These are phyloP conservation scores for Dicyrtomina minuta DNA, from an alignment of 2,888 invertebrate species.

Conservation along the genomic window DNA sequence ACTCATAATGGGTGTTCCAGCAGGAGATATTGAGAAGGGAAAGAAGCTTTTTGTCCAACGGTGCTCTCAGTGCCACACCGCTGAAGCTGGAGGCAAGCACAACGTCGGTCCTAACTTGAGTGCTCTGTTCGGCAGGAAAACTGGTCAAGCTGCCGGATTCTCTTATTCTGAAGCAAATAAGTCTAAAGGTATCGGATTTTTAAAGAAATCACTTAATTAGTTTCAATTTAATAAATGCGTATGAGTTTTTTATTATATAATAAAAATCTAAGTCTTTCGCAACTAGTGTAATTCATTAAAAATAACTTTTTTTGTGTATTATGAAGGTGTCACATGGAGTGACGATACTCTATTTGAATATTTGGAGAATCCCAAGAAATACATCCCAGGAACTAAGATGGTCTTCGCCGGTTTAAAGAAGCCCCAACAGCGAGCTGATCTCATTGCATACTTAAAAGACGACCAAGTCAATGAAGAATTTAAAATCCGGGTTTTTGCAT, in stretches of 20 bases:
- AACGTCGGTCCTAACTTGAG: conserved; percentile 96
- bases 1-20: conserved; percentile 62
- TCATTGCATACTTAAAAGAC: conserved; percentile 90
- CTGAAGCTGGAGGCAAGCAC: conserved; percentile 93
- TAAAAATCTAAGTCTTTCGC: no score
- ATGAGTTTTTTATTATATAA: no score
- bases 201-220: no score
- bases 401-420: conserved; percentile 98
- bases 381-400: conserved; percentile 99
- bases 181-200: conserved; percentile 72
- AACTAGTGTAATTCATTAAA: no score
- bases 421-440: no score
- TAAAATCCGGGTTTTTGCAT: no score
- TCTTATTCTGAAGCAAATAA: conserved; percentile 94
- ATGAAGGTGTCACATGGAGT: conserved; percentile 82
- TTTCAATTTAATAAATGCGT: no score
- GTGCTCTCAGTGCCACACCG: conserved; percentile 97
- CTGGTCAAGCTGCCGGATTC: conserved; percentile 90
- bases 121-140: conserved; percentile 90
- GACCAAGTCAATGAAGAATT: no score
- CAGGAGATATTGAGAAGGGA: conserved; percentile 93
- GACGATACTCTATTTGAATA: conserved; percentile 93
- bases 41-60: conserved; percentile 94
- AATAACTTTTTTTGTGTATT: conserved; percentile 4
- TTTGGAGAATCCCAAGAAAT: conserved; percentile 98